Conservation (phyloP, 2,888 invertebrate genomes). For the Criorhina ranunculi region DNA sequence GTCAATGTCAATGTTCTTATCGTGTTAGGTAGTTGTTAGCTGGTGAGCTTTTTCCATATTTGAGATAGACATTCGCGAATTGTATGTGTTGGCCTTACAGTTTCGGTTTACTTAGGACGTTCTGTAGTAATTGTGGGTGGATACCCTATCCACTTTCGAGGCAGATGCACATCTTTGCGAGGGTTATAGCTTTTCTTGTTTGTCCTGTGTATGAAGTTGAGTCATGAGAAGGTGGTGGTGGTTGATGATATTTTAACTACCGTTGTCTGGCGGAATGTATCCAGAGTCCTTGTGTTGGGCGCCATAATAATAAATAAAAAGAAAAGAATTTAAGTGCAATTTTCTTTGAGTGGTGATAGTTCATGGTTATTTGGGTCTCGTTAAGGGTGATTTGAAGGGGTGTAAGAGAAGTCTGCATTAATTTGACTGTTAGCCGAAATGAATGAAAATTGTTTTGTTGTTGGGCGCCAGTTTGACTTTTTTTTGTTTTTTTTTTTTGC, state of each 20-base stretch:
- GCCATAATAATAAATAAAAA: conserved; percentile 8
- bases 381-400: background rate
- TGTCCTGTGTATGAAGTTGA: conserved; percentile 18
- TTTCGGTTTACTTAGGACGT: conserved; percentile 7
- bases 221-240: background rate
- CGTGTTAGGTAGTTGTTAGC: conserved; percentile 5
- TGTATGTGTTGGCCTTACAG: conserved; percentile 10
- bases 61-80: conserved; percentile 26
- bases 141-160: too few relatives aligned
- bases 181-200: conserved; percentile 10
- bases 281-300: conserved; percentile 5
- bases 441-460: background rate
- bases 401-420: background rate
- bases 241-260: background rate
- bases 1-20: conserved; percentile 64
- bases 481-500: background rate
- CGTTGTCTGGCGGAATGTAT: conserved; percentile 7
- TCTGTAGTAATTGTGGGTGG: conserved; percentile 1
- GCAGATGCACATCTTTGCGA: conserved; percentile 16
- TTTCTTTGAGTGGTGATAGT: background rate
- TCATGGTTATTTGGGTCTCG: conserved; percentile 1
- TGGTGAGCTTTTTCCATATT: conserved; percentile 26
- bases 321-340: background rate
- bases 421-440: background rate
- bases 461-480: background rate